Conservation (phyloP, 2,113 vertebrate species). For the Ceratotherium simum region DNA sequence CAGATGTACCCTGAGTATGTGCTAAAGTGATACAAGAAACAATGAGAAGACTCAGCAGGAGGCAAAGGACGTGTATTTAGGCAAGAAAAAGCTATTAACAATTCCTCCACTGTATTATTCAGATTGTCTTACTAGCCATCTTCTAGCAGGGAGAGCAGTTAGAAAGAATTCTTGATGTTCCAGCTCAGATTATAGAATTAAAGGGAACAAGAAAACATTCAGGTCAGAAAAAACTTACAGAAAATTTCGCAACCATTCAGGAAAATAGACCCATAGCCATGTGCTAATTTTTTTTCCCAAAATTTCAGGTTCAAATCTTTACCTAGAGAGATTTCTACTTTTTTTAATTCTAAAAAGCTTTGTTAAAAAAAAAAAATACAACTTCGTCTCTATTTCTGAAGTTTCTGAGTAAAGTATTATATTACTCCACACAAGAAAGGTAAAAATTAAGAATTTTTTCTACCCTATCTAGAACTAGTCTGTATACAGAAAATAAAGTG, state of each 20-base stretch:
- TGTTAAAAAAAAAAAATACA: not conserved
- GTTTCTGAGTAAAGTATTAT: not conserved
- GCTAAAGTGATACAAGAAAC: not conserved
- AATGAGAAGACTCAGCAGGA: not conserved
- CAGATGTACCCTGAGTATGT: not conserved
- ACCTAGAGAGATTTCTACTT: not conserved
- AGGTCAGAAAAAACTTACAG: not conserved
- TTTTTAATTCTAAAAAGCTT: not conserved
- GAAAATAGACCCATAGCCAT: not conserved
- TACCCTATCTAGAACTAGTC: not conserved
- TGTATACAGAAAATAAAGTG: not conserved
- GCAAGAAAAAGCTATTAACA: not conserved
- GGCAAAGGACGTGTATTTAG: not conserved
- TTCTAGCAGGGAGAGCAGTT: not conserved
- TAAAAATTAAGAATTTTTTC: not conserved
- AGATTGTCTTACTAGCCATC: not conserved
- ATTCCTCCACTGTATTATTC: not conserved
- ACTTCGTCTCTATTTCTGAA: not conserved
- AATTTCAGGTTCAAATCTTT: not conserved
- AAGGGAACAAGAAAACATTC: not conserved
- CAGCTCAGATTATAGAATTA: not conserved
- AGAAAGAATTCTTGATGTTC: not conserved
- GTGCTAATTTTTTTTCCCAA: not conserved
- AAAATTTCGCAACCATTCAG: not conserved
- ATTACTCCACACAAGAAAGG: not conserved